phyloP scores from a whole-genome alignment of 2,797 vertebrate species.

The Tragopan temminckii region DNA sequence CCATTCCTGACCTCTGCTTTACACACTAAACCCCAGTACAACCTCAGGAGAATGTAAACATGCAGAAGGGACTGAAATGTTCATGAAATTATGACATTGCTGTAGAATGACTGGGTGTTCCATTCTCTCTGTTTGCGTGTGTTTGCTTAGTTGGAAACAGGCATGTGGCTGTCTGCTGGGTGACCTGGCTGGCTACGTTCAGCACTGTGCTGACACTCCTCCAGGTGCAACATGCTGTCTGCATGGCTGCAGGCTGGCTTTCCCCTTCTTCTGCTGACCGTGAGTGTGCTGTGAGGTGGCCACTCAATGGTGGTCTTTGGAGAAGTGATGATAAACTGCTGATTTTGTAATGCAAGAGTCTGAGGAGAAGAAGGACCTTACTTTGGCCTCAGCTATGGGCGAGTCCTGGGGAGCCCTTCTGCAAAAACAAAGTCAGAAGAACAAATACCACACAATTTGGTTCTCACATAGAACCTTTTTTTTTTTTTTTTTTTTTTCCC shows the following conservation, averaged over 20 bases:
- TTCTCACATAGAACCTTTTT: background rate
- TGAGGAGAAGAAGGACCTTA: slow-evolving; percentile 28
- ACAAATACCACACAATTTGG: background rate
- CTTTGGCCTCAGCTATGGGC: background rate
- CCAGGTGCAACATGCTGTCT: fast-evolving
- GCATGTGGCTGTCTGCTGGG: background rate
- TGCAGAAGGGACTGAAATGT: background rate
- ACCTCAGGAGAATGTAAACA: background rate
- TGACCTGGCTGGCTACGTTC: background rate
- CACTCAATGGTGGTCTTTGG: background rate
- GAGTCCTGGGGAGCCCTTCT: slow-evolving; percentile 29
- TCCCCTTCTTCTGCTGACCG: background rate
- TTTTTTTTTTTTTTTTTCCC: background rate
- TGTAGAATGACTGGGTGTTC: background rate
- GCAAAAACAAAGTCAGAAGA: background rate
- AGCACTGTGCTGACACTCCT: background rate
- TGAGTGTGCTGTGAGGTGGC: background rate
- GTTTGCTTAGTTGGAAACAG: background rate
- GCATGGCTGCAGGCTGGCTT: background rate
- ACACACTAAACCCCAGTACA: background rate
- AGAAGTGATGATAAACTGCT: slow-evolving; percentile 25
- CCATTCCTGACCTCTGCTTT: background rate
- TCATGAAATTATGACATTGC: fast-evolving
- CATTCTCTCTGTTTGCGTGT: background rate
- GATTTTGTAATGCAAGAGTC: slow-evolving; percentile 14